Percentiles rank a stretch among this genome's conserved stretches.
phyloP scores from a whole-genome alignment of 2,113 vertebrate genomes.

The Oncorhynchus nerka region DNA sequence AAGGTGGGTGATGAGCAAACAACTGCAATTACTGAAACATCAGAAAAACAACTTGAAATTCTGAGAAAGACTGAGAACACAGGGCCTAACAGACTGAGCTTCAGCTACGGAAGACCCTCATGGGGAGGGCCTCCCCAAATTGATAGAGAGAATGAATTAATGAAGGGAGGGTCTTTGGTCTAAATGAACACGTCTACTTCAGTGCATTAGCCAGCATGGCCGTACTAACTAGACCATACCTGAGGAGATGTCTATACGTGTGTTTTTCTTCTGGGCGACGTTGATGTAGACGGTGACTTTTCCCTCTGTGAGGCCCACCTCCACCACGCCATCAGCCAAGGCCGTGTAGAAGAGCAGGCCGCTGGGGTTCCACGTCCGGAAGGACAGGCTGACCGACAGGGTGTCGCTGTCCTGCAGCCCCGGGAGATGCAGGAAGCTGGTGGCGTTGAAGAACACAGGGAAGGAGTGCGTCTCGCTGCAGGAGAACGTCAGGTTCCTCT shows the following conservation, averaged over 20 bases:
- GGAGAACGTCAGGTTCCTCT: slow-evolving; percentile 93
- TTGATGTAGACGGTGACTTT: slow-evolving; percentile 88
- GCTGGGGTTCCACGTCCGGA: slow-evolving; percentile 92
- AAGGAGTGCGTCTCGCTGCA: slow-evolving; percentile 86
- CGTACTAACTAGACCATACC: slow-evolving; percentile 63
- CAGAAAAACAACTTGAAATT: too few relatives aligned
- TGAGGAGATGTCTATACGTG: slow-evolving; percentile 88
- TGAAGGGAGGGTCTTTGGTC: too few relatives aligned
- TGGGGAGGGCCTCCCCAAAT: too few relatives aligned
- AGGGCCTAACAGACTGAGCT: too few relatives aligned
- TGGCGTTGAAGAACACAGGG: slow-evolving; percentile 93
- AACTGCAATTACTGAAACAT: too few relatives aligned
- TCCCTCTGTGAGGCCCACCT: slow-evolving; percentile 86
- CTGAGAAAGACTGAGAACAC: too few relatives aligned
- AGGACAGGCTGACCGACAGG: slow-evolving; percentile 87
- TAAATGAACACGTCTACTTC: too few relatives aligned
- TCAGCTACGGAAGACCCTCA: too few relatives aligned
- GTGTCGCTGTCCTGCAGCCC: slow-evolving; percentile 83
- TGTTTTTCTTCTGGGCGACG: slow-evolving; percentile 82
- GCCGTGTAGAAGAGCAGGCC: slow-evolving; percentile 88
- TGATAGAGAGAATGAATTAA: too few relatives aligned
- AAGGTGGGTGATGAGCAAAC: too few relatives aligned
- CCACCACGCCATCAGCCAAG: slow-evolving; percentile 85
- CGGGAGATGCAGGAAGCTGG: slow-evolving; percentile 86
- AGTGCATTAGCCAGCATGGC: too few relatives aligned